A percentile compares a stretch with the other conserved stretches of the same genome.
These are phyloP conservation scores for Elymnias hypermnestra DNA, from an alignment of 1,140 invertebrate species.

Conservation along the genomic window DNA sequence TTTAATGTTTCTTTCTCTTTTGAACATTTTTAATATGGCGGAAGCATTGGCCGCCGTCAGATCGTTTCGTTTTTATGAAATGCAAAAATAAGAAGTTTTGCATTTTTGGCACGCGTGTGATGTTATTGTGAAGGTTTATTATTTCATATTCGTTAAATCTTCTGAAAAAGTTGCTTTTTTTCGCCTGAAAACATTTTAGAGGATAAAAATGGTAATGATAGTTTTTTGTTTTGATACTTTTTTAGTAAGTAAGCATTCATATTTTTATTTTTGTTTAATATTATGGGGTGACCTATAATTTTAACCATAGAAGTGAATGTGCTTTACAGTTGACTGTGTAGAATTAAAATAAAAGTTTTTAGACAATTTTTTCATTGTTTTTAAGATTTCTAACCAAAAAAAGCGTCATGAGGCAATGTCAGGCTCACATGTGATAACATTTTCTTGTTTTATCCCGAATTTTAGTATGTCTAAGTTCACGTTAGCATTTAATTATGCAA, in stretches of 20 bases:
- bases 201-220: conserved; percentile 73
- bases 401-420: conserved; percentile 62
- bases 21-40: conserved; percentile 72
- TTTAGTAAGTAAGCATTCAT: conserved; percentile 63
- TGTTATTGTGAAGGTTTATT: conserved; percentile 29
- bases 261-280: conserved; percentile 41
- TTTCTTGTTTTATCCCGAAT: conserved; percentile 40
- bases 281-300: conserved; percentile 8
- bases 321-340: too few species aligned
- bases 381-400: conserved; percentile 72
- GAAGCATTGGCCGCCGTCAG: conserved; percentile 71
- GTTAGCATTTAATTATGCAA: conserved; percentile 66
- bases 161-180: too few species aligned
- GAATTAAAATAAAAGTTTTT: conserved; percentile 34
- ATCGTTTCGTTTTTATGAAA: conserved; percentile 58
- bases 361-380: conserved; percentile 69
- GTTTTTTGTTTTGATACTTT: conserved; percentile 76
- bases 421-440: conserved; percentile 56
- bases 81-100: conserved; percentile 42
- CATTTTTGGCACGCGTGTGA: conserved; percentile 31
- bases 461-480: conserved; percentile 20
- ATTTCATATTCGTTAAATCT: too few species aligned
- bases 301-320: conserved; percentile 9
- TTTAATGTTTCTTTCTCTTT: conserved; percentile 52
- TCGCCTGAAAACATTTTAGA: too few species aligned